phyloP scores from a whole-genome alignment of 2,113 vertebrate genomes.

The Bungarus multicinctus region DNA sequence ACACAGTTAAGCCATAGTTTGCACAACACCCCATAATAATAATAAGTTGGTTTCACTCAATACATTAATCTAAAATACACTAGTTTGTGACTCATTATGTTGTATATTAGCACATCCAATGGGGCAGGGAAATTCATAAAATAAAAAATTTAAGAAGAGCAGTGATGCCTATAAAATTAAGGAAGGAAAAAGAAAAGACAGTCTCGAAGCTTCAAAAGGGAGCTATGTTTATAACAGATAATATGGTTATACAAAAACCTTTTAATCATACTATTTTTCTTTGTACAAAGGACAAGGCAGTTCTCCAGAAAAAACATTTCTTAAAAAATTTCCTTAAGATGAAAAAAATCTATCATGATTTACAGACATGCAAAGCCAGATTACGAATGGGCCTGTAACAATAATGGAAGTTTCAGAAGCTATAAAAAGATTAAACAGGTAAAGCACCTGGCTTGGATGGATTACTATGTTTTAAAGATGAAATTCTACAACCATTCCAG shows the following conservation, averaged over 20 bases:
- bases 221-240: neutral
- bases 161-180: neutral
- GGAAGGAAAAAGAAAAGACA: neutral
- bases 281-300: neutral
- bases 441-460: neutral
- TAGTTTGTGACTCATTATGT: neutral
- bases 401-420: neutral
- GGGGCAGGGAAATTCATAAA: neutral
- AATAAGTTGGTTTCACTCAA: neutral
- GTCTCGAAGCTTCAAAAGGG: neutral
- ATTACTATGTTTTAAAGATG: neutral
- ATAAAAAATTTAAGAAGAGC: neutral
- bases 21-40: neutral
- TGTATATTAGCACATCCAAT: neutral
- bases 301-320: neutral
- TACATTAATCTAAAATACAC: neutral
- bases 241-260: neutral
- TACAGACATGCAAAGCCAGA: neutral
- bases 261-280: neutral
- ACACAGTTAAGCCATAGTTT: neutral
- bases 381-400: neutral
- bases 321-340: neutral
- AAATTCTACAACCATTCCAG: neutral
- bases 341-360: neutral
- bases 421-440: neutral